These are phyloP conservation scores for Orthosia gothica DNA, from an alignment of 2,888 invertebrate species.

Conservation along the genomic window DNA sequence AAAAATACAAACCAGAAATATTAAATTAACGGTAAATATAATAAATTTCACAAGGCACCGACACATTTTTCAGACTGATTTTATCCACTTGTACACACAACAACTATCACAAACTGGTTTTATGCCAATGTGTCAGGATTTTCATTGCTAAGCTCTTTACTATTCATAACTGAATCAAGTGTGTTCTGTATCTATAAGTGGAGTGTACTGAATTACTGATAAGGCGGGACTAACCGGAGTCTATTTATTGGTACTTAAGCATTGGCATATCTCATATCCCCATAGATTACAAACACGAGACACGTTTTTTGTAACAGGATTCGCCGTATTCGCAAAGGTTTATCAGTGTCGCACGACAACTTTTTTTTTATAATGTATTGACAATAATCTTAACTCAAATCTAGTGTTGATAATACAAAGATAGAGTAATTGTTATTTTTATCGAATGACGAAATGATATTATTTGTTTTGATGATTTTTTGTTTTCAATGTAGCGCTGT, in stretches of 20 bases:
- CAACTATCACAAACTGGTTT: neutral
- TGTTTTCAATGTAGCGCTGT: neutral
- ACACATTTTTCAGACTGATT: conserved; percentile 38
- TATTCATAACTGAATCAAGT: conserved; percentile 35
- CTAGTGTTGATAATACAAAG: conserved; percentile 4
- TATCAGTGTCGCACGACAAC: neutral
- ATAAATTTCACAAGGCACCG: conserved; percentile 35
- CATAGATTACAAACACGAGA: conserved; percentile 17
- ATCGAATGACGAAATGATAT: neutral
- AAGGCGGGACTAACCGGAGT: conserved; percentile 6
- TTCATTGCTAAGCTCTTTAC: conserved; percentile 25
- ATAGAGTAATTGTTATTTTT: conserved; percentile 16
- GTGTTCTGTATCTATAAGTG: conserved; percentile 36
- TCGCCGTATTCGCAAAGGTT: neutral
- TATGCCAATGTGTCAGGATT: neutral
- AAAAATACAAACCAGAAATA: conserved; percentile 35
- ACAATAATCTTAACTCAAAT: conserved; percentile 23
- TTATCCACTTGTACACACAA: conserved; percentile 1
- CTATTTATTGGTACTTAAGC: conserved; percentile 21
- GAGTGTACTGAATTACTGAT: conserved; percentile 42
- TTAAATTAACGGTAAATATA: conserved; percentile 34
- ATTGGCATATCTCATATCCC: conserved; percentile 3
- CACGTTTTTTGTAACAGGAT: neutral
- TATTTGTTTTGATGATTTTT: conserved; percentile 5
- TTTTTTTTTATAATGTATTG: conserved; percentile 16